Base-by-base conservation (phyloP, 2,888 invertebrate genomes). In the Bibio marci region DNA sequence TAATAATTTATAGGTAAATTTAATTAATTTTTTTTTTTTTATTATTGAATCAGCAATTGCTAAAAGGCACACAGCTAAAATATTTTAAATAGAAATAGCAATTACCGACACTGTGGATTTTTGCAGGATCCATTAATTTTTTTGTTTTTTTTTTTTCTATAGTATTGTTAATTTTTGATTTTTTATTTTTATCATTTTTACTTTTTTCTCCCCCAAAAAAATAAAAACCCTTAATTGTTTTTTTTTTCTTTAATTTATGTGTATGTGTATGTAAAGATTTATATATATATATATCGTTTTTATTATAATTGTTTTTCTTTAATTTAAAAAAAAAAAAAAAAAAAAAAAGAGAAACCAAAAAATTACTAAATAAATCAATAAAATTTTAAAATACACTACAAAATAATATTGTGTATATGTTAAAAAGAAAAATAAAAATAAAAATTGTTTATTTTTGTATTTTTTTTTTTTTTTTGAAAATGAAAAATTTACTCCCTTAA, bases 41-140 rank as follows among this genome's bases (percentile, higher is more conserved):
- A 22, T 22, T 22, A 40, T 41, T 37, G 43, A 35, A 42, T 70
- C 68, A 73, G 74, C 73, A 76, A 76, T 76, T 73, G 76, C 77
- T 76, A 76, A 73, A 73, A 79, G 78, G 78, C 79, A 79, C 78
- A 75, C 78, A 79, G 78, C 78, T 22, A 22, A 22, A 66, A 70
- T 66, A 66, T 66, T 60, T 66, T 59, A 62, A 22, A 63, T 55
- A 63, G 65, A 64, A 66, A 51, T 55, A 55, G 53, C 53, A 54
- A 55, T 54, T 51, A 52, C 52, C 48, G 51, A 49, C 38, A n/a
- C 37, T 26, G 22, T 36, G 10, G 14, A 17, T 28, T 17, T 28
- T 42, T 15, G 42, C 40, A 40, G 38, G 41, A 4, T 22, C 22
- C 22, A 22, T 8, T 6, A 6, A 6, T 44, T 39, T 37, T 30